Conservation (phyloP, 1,140 invertebrate genomes). For the Holcopasites calliopsidis region DNA sequence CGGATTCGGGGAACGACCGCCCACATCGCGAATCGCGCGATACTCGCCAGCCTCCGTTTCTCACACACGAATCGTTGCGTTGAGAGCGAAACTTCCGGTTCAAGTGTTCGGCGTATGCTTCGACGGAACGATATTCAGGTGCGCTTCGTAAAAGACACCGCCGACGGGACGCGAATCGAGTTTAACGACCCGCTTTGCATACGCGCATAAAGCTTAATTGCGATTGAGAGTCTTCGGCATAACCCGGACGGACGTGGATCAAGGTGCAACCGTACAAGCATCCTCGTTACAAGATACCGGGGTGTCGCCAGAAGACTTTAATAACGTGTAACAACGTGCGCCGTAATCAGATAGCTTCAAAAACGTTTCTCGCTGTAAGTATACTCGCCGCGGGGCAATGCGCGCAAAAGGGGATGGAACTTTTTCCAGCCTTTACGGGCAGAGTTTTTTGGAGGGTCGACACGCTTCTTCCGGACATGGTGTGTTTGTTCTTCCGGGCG, state of each 20-base stretch:
- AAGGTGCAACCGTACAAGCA: slow-evolving; percentile 49
- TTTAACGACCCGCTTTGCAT: slow-evolving; percentile 2
- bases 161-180: background rate
- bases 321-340: background rate
- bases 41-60: background rate
- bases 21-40: background rate
- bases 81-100: background rate
- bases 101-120: background rate
- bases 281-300: background rate
- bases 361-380: background rate
- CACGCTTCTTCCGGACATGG: too few species aligned
- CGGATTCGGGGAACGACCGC: background rate
- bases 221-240: slow-evolving; percentile 33
- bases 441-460: too few species aligned
- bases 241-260: slow-evolving; percentile 29
- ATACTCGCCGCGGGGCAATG: background rate
- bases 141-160: background rate
- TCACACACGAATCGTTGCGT: background rate
- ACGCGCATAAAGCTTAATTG: slow-evolving; percentile 34
- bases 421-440: too few species aligned
- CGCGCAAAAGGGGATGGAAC: too few species aligned
- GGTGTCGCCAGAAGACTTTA: background rate
- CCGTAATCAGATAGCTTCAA: background rate
- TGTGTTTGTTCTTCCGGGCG: too few species aligned
- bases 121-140: background rate